These are phyloP conservation scores for Prolemur simus DNA, from an alignment of 2,113 vertebrate species.

Conservation along the genomic window DNA sequence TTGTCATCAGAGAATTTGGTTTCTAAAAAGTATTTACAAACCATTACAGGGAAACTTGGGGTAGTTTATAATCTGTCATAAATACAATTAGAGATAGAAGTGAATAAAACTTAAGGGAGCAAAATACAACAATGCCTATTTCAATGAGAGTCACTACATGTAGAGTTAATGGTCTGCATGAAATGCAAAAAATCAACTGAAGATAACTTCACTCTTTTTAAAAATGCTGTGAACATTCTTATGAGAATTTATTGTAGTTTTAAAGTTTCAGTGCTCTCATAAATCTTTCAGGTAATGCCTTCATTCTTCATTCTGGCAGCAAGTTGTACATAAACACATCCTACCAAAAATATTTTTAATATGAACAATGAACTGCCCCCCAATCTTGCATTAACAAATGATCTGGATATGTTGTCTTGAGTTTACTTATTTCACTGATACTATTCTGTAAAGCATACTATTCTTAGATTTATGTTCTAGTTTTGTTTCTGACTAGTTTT, in stretches of 20 bases:
- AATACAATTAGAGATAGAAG: not conserved
- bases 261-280: not conserved
- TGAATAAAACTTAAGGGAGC: not conserved
- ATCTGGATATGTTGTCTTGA: not conserved
- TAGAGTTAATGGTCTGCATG: not conserved
- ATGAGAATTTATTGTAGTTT: not conserved
- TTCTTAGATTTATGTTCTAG: not conserved
- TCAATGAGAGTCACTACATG: not conserved
- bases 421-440: constrained; percentile 11
- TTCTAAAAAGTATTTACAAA: not conserved
- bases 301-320: not conserved
- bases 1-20: not conserved
- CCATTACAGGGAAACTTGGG: not conserved
- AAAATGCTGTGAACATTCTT: not conserved
- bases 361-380: not conserved
- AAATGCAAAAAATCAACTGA: not conserved
- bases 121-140: not conserved
- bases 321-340: constrained; percentile 1
- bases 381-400: not conserved
- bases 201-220: not conserved
- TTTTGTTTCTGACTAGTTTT: constrained; percentile 55
- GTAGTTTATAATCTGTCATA: not conserved
- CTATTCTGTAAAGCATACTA: not conserved
- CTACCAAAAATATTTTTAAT: constrained; percentile 21
- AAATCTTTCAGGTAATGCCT: not conserved